These are phyloP conservation scores for Coccyzus lansbergi DNA, from an alignment of 2,797 vertebrate genomes.

Conservation along the genomic window DNA sequence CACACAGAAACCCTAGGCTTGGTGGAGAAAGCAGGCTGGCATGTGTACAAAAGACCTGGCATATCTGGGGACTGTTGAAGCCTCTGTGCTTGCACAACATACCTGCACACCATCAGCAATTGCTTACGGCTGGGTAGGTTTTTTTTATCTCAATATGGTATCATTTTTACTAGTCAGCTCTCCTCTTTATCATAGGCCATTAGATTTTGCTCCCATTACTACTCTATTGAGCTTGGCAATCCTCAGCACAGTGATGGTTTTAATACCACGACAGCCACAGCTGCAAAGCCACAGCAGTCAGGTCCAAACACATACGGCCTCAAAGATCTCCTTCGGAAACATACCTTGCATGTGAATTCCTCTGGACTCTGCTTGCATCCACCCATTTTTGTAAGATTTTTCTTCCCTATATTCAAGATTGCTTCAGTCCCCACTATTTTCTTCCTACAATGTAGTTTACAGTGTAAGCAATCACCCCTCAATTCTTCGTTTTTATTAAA, in stretches of 20 bases:
- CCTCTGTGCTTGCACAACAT: neutral
- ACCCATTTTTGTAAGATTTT: neutral
- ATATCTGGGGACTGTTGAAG: rapidly evolving
- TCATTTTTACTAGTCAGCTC: neutral
- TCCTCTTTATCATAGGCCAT: neutral
- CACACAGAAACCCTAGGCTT: neutral
- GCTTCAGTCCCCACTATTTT: neutral
- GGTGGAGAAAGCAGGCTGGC: rapidly evolving
- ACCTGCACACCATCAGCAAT: neutral
- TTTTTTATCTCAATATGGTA: neutral
- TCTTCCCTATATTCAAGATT: neutral
- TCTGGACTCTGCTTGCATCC: neutral
- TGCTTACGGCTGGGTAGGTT: neutral
- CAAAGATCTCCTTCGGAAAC: neutral
- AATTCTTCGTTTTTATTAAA: neutral
- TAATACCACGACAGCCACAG: rapidly evolving
- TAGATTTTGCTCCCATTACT: neutral
- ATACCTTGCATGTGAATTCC: neutral
- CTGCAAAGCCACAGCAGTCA: neutral
- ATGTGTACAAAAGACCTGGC: neutral
- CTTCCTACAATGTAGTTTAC: neutral
- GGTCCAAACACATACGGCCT: neutral
- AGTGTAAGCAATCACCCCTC: neutral
- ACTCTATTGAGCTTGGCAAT: neutral
- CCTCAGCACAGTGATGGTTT: neutral